Base-by-base conservation (phyloP, 1,140 invertebrate species). In the Drosophila insularis region DNA sequence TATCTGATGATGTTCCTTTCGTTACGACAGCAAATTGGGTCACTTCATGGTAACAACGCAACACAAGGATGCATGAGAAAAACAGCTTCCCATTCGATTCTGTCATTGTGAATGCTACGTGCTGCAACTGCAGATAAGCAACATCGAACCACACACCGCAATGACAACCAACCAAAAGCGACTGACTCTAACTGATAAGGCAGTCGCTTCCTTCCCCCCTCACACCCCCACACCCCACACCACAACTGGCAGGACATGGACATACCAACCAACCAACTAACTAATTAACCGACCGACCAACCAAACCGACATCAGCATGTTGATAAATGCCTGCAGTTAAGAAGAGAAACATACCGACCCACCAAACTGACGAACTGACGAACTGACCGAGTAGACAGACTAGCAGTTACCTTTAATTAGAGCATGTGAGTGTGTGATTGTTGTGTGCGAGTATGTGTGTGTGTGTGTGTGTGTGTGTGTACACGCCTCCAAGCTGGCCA, bases 51-150 rank as follows among this genome's bases (percentile, higher is more conserved):
- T 11, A 37, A 37, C 35, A 37, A 35, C 10, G 32, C 32, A 35
- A 35, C 27, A 27, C 27, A 27, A 56, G 54, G 27, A 56, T 56
- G 54, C 54, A 32, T 32, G 27, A 32, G 31, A 37, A 58, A 58
- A 58, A 10, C 17, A 58, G 55, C 55, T 37, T 58, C 31, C 13
- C 27, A 50, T 50, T 56, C 8, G 7, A 32, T 21, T 8, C 54
- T 1, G 27, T 32, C 17, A 39, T 53, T 78, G 71, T 56, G 66
- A 68, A 55, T 72, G 60, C 32, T 80, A 81, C 82, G 82, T 87
- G 82, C 72, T 82, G 67, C 64, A 82, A 87, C 63, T 86, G 72
- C 79, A 82, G 82, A 82, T 77, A 72, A 77, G 74, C 23, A 31
- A 31, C 60, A 77, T 53, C 63, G 66, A 61, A 46, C 46, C 70